Evolutionary conservation across 2,888 invertebrate species (phyloP).

Genomic region (Trypoxylon attenuatum): DNA sequence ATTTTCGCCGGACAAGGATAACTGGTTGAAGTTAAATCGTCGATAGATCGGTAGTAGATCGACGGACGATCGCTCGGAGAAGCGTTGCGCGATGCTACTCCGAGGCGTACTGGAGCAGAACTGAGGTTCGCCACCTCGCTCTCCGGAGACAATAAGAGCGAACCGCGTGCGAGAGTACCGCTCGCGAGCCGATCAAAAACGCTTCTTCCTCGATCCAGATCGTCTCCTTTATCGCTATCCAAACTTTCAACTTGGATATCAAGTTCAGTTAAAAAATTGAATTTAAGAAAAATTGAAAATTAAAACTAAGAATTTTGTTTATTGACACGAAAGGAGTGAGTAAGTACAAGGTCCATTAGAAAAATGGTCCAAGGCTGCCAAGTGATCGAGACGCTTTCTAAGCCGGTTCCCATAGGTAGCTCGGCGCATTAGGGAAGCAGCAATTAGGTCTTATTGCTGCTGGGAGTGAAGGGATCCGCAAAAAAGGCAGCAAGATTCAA

Average conservation of each 20-base stretch:
- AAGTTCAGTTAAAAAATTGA: too few relatives aligned
- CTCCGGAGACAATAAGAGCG: constrained; percentile 54
- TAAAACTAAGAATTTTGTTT: too few relatives aligned
- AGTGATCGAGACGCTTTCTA: too few relatives aligned
- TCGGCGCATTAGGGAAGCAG: background rate
- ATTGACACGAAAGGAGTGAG: too few relatives aligned
- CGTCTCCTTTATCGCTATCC: constrained; percentile 16
- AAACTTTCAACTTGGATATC: background rate
- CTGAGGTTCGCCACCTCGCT: constrained; percentile 61
- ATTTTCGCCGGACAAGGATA: too few relatives aligned
- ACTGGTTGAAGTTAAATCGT: too few relatives aligned
- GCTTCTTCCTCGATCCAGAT: constrained; percentile 8
- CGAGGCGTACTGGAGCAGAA: constrained; percentile 67
- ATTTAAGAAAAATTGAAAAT: too few relatives aligned
- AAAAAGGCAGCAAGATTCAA: too few relatives aligned
- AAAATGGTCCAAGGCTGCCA: too few relatives aligned
- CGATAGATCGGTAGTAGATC: too few relatives aligned
- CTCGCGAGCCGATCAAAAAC: constrained; percentile 29
- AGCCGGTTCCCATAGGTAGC: background rate
- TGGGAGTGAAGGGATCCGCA: background rate
- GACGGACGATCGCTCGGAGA: constrained; percentile 1
- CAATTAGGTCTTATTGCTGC: background rate
- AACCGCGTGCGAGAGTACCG: constrained; percentile 30
- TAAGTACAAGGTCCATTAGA: too few relatives aligned
- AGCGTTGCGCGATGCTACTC: constrained; percentile 57